phyloP scores from a whole-genome alignment of 2,797 vertebrate genomes.

The Aotus griseimembra region DNA sequence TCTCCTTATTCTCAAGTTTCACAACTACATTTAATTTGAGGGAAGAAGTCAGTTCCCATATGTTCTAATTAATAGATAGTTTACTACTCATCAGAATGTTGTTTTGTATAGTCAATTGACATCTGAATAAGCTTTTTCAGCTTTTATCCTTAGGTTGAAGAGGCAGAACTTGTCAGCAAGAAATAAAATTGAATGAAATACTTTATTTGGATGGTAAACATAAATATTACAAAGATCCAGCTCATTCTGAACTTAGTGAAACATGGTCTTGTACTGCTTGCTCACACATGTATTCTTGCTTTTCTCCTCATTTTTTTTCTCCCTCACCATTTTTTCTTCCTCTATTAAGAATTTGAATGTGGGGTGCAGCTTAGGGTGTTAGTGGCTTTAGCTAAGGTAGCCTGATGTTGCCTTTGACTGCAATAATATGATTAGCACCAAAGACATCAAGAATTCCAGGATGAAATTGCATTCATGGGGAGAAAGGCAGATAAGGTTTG shows the following conservation, averaged over 20 bases:
- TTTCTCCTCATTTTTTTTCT: not conserved
- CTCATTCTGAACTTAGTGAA: slow-evolving; percentile 32
- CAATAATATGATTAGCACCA: not conserved
- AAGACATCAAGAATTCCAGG: not conserved
- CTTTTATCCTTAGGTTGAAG: slow-evolving; percentile 48
- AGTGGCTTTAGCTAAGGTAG: not conserved
- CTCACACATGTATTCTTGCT: not conserved
- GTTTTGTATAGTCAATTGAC: slow-evolving; percentile 39
- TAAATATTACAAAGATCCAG: slow-evolving; percentile 36
- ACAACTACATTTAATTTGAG: slow-evolving; percentile 50
- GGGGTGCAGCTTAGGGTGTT: not conserved
- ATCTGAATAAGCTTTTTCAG: slow-evolving; percentile 56
- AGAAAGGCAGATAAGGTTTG: not conserved
- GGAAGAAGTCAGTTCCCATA: slow-evolving; percentile 45
- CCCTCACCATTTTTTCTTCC: not conserved
- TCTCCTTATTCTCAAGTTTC: slow-evolving; percentile 39
- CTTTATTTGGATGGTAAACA: slow-evolving; percentile 9
- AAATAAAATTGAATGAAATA: slow-evolving; percentile 56
- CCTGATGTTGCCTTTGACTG: not conserved
- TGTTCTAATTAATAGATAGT: slow-evolving; percentile 61
- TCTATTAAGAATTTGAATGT: not conserved
- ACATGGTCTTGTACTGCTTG: not conserved
- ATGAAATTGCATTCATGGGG: not conserved
- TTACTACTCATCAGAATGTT: slow-evolving; percentile 60
- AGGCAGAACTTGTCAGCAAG: slow-evolving; percentile 47